Evolutionary conservation across 2,888 invertebrate species (phyloP), one percentile per base, ranked within the genome.

Genomic region (Dolichopus griseipennis): DNA sequence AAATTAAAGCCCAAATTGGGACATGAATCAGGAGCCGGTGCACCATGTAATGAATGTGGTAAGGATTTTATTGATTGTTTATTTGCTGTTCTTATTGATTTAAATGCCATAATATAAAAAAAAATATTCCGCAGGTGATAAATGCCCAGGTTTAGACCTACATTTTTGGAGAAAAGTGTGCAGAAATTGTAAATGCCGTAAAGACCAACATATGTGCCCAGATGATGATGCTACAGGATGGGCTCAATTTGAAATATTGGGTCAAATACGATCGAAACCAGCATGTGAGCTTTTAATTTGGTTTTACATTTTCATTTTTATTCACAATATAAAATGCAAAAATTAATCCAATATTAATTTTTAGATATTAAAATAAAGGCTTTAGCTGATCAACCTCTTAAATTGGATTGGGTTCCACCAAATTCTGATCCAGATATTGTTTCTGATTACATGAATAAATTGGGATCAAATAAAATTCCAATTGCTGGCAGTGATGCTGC

Each of bases 141-240:
- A 84, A 73, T 88, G 88, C 74, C 85, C 87, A 0, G 93, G 94
- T 0, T 81, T 94, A 71, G 93, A 94, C 77, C 82, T 95, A 67
- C 91, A 92, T 78, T 92, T 91, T 76, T 92, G 91, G 91, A 87
- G 94, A 67, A 94, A 95, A 78, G 90, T 92, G 9, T 95, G 95
- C 62, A 87, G 92, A 74, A 89, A 90, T 67, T 95, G 95, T 77
- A 91, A 92, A 77, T 95, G 95, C 77, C 88, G 90, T 64, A 90
- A 93, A 73, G 93, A 93, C 70, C 79, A 80, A 70, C 95, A 95
- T 76, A 90, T 92, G 80, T 89, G 93, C 1, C 86, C 86, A 68
- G 91, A 91, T 77, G 91, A 91, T 78, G 91, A 92, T 75, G 84
- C 89, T 61, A 86, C 87, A 62, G 89, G 89, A 1, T 90, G 88